Evolutionary conservation across 23 tunicate species (phyloP).

Genomic region (Styela plicata): DNA sequence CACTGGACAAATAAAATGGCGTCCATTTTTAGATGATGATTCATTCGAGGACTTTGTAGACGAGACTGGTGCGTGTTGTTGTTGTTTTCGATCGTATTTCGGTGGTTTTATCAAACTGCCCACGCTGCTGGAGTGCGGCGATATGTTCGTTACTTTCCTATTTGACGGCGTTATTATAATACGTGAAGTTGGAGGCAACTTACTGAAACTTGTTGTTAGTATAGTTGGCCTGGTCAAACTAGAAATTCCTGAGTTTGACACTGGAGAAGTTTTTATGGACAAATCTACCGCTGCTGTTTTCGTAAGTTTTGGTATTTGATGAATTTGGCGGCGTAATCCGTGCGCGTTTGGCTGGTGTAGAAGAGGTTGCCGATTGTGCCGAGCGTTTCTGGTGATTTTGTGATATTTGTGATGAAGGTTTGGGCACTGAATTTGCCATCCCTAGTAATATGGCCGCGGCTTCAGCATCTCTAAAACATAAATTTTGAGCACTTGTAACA

Average conservation of each 20-base stretch:
- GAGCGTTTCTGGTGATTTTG: neutral
- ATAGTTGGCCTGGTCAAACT: too few species aligned
- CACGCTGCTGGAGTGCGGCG: neutral
- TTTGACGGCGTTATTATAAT: neutral
- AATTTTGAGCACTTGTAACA: neutral
- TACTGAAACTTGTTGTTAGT: too few species aligned
- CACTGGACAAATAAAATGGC: slow-evolving; percentile 16
- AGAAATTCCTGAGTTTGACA: too few species aligned
- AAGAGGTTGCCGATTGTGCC: neutral
- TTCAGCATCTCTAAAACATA: neutral
- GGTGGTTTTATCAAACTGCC: neutral
- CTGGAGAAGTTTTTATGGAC: too few species aligned
- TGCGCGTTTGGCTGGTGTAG: neutral
- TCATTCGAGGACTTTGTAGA: neutral
- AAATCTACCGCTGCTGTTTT: neutral
- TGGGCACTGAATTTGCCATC: neutral
- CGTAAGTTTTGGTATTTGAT: neutral
- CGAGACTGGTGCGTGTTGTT: neutral
- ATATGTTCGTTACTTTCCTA: neutral
- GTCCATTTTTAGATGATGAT: neutral
- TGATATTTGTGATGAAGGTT: neutral
- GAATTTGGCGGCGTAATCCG: neutral
- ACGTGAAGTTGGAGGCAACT: too few species aligned
- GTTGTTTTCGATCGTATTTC: neutral
- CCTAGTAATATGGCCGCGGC: neutral